phyloP scores from a whole-genome alignment of 2,888 invertebrate species.

The Julus scanicus region DNA sequence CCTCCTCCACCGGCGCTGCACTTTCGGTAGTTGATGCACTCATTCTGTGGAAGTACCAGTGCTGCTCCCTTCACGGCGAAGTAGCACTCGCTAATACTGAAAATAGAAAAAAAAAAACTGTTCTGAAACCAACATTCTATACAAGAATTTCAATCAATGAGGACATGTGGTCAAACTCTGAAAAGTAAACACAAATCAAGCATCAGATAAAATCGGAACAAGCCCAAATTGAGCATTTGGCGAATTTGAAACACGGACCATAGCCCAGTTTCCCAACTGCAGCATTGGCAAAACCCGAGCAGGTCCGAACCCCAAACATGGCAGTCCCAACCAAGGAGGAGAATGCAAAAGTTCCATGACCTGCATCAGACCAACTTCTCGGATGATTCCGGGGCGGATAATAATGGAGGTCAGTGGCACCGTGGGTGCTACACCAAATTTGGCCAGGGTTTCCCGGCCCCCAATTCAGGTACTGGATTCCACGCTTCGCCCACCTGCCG shows the following conservation, averaged over 20 bases:
- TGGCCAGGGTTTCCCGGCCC: not conserved
- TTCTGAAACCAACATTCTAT: too few species aligned
- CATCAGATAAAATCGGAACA: not conserved
- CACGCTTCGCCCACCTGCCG: not conserved
- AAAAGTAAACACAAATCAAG: not conserved
- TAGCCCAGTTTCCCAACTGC: too few species aligned
- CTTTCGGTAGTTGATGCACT: slow-evolving; percentile 64
- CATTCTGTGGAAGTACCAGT: slow-evolving; percentile 83
- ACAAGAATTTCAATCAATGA: not conserved
- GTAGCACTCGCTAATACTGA: slow-evolving; percentile 94
- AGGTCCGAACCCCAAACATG: not conserved
- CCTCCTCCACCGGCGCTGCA: slow-evolving; percentile 62
- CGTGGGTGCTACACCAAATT: not conserved
- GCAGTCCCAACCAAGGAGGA: not conserved
- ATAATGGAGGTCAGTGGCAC: not conserved
- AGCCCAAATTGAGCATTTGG: too few species aligned
- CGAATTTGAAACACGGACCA: too few species aligned
- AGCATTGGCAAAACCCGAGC: not conserved
- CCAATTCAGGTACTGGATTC: not conserved
- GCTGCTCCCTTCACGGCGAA: slow-evolving; percentile 97
- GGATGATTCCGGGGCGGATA: slow-evolving; percentile 3
- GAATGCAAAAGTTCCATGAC: not conserved
- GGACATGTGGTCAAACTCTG: not conserved
- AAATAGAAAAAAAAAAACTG: not conserved
- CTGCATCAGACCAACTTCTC: not conserved